Base-by-base conservation (phyloP, 2,797 vertebrate genomes). In the Scarus forsteni region DNA sequence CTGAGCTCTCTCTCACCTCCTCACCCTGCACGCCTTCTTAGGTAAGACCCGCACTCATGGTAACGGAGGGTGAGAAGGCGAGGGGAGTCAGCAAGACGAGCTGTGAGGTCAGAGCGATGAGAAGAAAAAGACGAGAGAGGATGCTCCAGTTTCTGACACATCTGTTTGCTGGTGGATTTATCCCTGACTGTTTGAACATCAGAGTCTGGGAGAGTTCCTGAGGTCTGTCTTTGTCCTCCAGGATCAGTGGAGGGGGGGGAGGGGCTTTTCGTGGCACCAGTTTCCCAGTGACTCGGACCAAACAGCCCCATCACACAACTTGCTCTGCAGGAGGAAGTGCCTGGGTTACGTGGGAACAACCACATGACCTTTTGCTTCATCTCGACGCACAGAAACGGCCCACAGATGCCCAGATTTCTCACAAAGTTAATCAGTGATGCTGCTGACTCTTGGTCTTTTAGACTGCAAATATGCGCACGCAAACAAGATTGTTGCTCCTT, bases 81-180 rank as follows among this genome's bases (percentile, higher is more conserved):
- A 1, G 10, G 27, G 11, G n/a, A 69, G 45, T 70, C 16, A 51
- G 45, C 64, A 39, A 55, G 69, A 68, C 56, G 53, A 50, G 66
- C 76, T 64, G 35, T 48, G 71, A 65, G 56, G 46, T 60, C 71
- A 62, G 35, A 40, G 69, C 15, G 38, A 51, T 34, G 70, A 73
- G 65, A 46, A 70, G 40, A 63, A 60, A 75, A 63, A 42, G 14
- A 27, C 27, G 27, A 27, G 27, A 67, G 34, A 54, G 38, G 60
- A 71, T 27, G 27, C 39, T 35, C 16, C 57, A 43, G 57, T 51
- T 46, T n/a, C 3, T 60, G 63, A 75, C 66, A 53, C 11, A 18
- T 49, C 52, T 44, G 38, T 85, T 83, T 84, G 60, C 51, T 59
- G 36, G 53, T 49, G 75, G 72, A 74, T 82, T 81, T 55, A 74